phyloP scores from a whole-genome alignment of 1,140 invertebrate genomes.

The Cydia strobilella region DNA sequence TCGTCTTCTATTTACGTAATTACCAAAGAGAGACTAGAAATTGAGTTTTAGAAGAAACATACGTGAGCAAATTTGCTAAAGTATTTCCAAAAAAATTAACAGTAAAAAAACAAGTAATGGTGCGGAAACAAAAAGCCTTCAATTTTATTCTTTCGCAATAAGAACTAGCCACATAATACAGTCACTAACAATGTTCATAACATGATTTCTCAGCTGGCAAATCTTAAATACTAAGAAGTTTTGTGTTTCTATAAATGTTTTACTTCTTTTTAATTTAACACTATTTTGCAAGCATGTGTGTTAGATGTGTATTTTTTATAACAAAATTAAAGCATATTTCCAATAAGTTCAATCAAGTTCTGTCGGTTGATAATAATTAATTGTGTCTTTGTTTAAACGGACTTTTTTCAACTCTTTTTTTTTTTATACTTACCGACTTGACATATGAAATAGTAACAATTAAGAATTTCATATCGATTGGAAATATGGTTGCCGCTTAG shows the following conservation, averaged over 20 bases:
- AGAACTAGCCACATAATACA: not conserved
- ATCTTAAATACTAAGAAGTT: not conserved
- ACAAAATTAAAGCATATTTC: not conserved
- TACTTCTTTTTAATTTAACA: slow-evolving; percentile 1
- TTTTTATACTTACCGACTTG: not conserved
- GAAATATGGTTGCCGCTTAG: not conserved
- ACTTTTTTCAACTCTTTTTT: not conserved
- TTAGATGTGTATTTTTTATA: slow-evolving; percentile 32
- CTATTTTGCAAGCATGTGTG: slow-evolving; percentile 12
- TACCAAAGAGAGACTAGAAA: no score
- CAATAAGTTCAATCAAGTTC: not conserved
- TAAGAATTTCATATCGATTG: no score
- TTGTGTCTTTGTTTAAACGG: no score
- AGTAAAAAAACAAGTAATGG: no score
- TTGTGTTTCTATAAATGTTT: slow-evolving; percentile 36
- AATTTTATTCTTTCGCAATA: not conserved
- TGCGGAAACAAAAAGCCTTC: not conserved
- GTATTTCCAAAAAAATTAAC: no score
- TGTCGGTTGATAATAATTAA: no score
- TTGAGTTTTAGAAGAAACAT: no score
- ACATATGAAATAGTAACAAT: not conserved
- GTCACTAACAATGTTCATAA: no score
- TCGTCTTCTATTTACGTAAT: no score
- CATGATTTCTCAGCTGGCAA: not conserved
- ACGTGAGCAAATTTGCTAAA: no score